A percentile compares a stretch with the other conserved stretches of the same genome.
Conservation (phyloP, 2,113 vertebrate genomes). For the Chaenocephalus aceratus region DNA sequence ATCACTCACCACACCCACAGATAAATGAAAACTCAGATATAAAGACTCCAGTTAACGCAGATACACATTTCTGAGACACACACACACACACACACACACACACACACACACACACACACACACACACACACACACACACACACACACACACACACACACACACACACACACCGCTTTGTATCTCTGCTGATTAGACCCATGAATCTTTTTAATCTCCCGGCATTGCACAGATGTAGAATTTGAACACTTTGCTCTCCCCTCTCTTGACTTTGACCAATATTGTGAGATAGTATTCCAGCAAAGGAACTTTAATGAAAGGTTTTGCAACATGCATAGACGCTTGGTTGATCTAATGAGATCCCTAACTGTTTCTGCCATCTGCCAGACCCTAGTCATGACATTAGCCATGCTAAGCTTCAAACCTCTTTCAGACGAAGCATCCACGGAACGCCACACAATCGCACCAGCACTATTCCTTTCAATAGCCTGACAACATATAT, state of each 20-base stretch:
- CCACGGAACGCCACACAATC: constrained; percentile 28
- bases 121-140: constrained; percentile 1
- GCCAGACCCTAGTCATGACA: constrained; percentile 85
- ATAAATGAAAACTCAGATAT: constrained; percentile 64
- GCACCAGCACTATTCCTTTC: constrained; percentile 17
- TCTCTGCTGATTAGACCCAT: constrained; percentile 58
- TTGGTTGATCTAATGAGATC: constrained; percentile 88
- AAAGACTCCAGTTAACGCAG: constrained; percentile 49
- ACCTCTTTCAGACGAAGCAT: constrained; percentile 71
- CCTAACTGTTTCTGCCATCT: constrained; percentile 88
- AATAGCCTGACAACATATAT: constrained; percentile 7
- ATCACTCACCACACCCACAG: constrained; percentile 74
- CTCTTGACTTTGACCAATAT: constrained; percentile 83
- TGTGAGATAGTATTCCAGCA: constrained; percentile 71
- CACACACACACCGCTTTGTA: constrained; percentile 5
- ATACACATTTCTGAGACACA: neutral
- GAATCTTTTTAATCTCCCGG: constrained; percentile 43
- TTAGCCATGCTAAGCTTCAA: constrained; percentile 79
- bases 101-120: neutral
- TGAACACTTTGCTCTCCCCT: constrained; percentile 75
- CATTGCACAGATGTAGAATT: constrained; percentile 61
- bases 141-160: constrained; percentile 3
- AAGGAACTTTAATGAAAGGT: constrained; percentile 87
- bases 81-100: constrained; percentile 16
- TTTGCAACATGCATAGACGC: constrained; percentile 81